Evolutionary conservation across 2,888 invertebrate genomes (phyloP).

Genomic region (Cerastis leucographa): DNA sequence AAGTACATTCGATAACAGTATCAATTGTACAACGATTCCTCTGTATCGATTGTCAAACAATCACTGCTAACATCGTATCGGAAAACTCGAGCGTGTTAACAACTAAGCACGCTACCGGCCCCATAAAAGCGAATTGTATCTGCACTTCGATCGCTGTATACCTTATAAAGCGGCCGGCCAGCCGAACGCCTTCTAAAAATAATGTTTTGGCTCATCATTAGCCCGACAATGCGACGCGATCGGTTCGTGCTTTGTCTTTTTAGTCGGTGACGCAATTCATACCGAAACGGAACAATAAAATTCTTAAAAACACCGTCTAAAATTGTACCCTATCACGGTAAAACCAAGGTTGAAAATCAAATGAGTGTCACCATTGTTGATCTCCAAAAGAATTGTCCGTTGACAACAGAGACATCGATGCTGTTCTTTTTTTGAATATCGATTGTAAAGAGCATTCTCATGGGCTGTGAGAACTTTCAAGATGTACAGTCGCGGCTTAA

Average conservation of each 20-base stretch:
- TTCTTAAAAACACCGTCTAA: slow-evolving; percentile 62
- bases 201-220: slow-evolving; percentile 89
- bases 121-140: slow-evolving; percentile 84
- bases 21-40: slow-evolving; percentile 45
- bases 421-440: slow-evolving; percentile 90
- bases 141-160: slow-evolving; percentile 74
- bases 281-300: slow-evolving; percentile 87
- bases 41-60: slow-evolving; percentile 59
- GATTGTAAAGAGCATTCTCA: slow-evolving; percentile 90
- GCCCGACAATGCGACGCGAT: slow-evolving; percentile 84
- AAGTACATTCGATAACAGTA: slow-evolving; percentile 39
- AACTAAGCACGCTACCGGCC: slow-evolving; percentile 80
- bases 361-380: slow-evolving; percentile 71
- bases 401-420: slow-evolving; percentile 90
- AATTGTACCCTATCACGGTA: slow-evolving; percentile 64
- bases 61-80: slow-evolving; percentile 63
- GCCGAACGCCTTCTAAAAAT: slow-evolving; percentile 84
- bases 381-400: slow-evolving; percentile 88
- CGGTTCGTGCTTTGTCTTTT: slow-evolving; percentile 89
- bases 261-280: slow-evolving; percentile 89
- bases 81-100: slow-evolving; percentile 69
- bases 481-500: slow-evolving; percentile 82
- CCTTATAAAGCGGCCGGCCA: slow-evolving; percentile 79
- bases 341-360: slow-evolving; percentile 68
- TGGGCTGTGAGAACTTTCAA: slow-evolving; percentile 89